Conservation (phyloP, 2,888 invertebrate species). For the Alsophila aescularia region DNA sequence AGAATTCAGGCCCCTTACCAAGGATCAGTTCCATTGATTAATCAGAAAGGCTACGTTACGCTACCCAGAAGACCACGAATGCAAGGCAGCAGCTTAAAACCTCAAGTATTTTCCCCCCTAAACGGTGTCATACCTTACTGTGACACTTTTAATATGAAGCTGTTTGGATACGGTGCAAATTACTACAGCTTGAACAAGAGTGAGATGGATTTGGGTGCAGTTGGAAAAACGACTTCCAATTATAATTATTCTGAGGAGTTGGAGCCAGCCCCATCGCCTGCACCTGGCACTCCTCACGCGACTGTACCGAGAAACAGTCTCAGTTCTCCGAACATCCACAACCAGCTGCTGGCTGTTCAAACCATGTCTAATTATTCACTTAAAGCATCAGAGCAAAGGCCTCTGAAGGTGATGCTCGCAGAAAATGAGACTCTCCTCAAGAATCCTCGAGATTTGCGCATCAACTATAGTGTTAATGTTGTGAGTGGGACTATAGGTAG, state of each 20-base stretch:
- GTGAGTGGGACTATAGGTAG: constrained; percentile 66
- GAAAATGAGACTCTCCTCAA: constrained; percentile 66
- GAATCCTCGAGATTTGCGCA: constrained; percentile 58
- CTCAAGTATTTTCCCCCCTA: constrained; percentile 70
- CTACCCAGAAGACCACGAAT: constrained; percentile 92
- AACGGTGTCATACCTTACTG: constrained; percentile 86
- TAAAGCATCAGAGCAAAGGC: constrained; percentile 61
- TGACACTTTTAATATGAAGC: constrained; percentile 92
- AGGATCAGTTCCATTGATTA: constrained; percentile 82
- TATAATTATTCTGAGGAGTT: constrained; percentile 76
- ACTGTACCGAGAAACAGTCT: constrained; percentile 78
- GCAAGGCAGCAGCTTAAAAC: constrained; percentile 77
- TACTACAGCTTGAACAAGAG: constrained; percentile 90
- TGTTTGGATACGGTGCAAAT: constrained; percentile 93
- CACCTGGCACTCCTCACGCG: constrained; percentile 79
- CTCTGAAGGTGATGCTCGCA: constrained; percentile 66
- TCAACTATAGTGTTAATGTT: constrained; percentile 63
- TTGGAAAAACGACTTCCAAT: constrained; percentile 71
- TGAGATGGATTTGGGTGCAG: constrained; percentile 84
- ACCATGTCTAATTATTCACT: constrained; percentile 60
- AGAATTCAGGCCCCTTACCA: constrained; percentile 86
- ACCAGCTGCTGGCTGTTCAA: constrained; percentile 74
- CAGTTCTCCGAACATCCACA: constrained; percentile 81
- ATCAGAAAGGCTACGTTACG: constrained; percentile 92
- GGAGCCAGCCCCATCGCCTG: constrained; percentile 79